These are phyloP conservation scores for Pseudanteris insignis DNA, from an alignment of 2,888 invertebrate genomes.

Conservation along the genomic window DNA sequence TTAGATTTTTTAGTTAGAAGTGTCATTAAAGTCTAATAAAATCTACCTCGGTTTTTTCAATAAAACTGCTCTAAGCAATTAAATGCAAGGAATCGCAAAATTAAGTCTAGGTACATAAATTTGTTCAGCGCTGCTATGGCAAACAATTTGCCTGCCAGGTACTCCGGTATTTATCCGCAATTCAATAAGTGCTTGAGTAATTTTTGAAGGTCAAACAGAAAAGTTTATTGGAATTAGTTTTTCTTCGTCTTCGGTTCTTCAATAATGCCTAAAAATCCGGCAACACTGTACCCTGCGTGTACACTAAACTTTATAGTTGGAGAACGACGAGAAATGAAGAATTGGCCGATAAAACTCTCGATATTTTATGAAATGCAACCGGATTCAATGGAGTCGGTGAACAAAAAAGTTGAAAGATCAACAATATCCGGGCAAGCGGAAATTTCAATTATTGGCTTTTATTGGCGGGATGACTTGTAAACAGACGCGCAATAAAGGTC, in stretches of 20 bases:
- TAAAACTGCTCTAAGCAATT: no score
- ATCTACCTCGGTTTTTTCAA: no score
- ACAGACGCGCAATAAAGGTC: slow-evolving; percentile 40
- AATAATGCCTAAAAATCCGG: slow-evolving; percentile 23
- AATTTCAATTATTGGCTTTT: slow-evolving; percentile 42
- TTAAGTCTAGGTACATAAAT: no score
- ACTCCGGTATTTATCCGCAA: no score
- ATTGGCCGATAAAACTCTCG: slow-evolving; percentile 35
- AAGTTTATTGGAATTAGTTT: slow-evolving; percentile 3
- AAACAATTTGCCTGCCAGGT: no score
- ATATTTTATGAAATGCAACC: slow-evolving; percentile 44
- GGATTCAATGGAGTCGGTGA: slow-evolving; percentile 33
- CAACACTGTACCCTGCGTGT: slow-evolving; percentile 19
- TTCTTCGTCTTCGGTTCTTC: slow-evolving; percentile 5
- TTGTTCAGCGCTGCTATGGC: no score
- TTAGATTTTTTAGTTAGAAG: no score
- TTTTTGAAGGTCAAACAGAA: neutral
- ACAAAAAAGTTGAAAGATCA: slow-evolving; percentile 43
- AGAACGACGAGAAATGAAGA: slow-evolving; percentile 30
- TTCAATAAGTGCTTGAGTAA: no score
- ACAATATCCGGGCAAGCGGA: slow-evolving; percentile 42
- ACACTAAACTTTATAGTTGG: slow-evolving; percentile 33
- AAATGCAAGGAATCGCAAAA: no score
- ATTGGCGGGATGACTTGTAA: slow-evolving; percentile 35
- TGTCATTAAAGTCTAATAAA: no score